Base-by-base conservation (phyloP, 1,140 invertebrate species). In the Metopolophium dirhodum region DNA sequence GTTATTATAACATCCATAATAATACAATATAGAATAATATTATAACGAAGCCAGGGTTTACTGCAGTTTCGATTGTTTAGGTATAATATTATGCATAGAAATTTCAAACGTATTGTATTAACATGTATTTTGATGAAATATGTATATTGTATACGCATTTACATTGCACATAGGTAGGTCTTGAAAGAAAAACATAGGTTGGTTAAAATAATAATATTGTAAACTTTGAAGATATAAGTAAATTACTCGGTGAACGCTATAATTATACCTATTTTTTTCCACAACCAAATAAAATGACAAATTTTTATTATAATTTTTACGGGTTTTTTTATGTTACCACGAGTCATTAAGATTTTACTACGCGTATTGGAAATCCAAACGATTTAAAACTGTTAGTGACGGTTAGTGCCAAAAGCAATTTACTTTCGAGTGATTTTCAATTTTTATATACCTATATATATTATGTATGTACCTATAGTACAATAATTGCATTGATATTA, bases 321-420 rank as follows among this genome's bases (percentile, higher is more conserved):
- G 49, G 85, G 51, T 89, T 1, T 54, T 89, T 89, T 89, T 57
- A 57, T 89, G 51, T 89, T 57, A 30, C 51, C 22, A 54, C 20
- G 37, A 41, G 35, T 89, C 49, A 57, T 89, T 89, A 89, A n/a
- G 3, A 26, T 89, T 89, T 89, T 89, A 89, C 35, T 89, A 26
- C 22, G 35, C 51, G 22, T 89, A 57, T 37, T 89, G 22, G 88
- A 35, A 37, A 57, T 89, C 6, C 8, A 57, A 89, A 57, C n/a
- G 23, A 54, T 54, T 41, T 89, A 57, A 54, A 89, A 89, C 88
- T 35, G 54, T 89, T 89, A 89, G 51, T 57, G 88, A 57, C 51
- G 51, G 88, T 89, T 89, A 37, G n/a, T 89, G 35, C 35, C 51
- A 89, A 57, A 89, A 89, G 88, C 51, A 57, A 89, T 89, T 89